Conservation (phyloP, 2,888 invertebrate species). For the Tetragnatha montana region DNA sequence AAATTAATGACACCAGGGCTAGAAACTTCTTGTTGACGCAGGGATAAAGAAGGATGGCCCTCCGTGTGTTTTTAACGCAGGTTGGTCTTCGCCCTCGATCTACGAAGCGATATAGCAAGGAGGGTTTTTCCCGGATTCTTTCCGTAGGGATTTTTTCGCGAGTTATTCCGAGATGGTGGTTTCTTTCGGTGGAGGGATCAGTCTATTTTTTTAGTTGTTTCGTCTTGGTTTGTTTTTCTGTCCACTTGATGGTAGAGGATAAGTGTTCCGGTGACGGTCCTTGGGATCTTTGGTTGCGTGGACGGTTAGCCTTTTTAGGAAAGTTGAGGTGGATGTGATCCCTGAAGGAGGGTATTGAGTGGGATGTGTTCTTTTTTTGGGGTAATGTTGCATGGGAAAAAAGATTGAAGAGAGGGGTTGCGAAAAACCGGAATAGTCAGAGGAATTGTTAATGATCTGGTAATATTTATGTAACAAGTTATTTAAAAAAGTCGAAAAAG, state of each 20-base stretch:
- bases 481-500: too few species aligned
- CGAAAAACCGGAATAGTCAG: too few species aligned
- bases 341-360: too few species aligned
- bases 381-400: too few species aligned
- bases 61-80: conserved; percentile 12
- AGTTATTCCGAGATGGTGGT: not conserved
- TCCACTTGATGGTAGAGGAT: too few species aligned
- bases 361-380: too few species aligned
- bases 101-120: not conserved
- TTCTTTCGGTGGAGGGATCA: not conserved
- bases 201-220: not conserved
- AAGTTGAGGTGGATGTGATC: not conserved
- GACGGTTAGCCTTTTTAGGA: not conserved
- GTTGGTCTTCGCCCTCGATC: not conserved
- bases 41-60: conserved; percentile 23
- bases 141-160: not conserved
- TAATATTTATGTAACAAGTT: too few species aligned
- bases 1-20: conserved; percentile 47
- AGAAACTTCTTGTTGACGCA: conserved; percentile 34
- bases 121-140: not conserved
- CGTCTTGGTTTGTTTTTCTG: too few species aligned
- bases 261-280: not conserved
- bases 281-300: not conserved
- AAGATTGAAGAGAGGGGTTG: too few species aligned
- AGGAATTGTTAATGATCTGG: too few species aligned